Percentiles rank a stretch among this genome's conserved stretches.
Evolutionary conservation across 2,888 invertebrate species (phyloP).

Genomic region (Agrotis segetum): DNA sequence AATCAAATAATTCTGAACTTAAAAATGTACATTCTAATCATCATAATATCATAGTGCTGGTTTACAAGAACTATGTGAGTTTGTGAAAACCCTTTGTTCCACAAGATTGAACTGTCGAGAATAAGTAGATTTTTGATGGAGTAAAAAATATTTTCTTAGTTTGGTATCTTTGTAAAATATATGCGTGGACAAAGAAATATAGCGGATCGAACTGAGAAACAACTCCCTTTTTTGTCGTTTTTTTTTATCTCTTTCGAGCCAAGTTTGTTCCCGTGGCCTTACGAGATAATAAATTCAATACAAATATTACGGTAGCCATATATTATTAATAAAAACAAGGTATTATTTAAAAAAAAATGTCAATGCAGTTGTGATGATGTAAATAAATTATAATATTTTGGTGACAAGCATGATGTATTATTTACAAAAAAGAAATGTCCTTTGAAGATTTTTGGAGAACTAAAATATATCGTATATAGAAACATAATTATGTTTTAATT

Average conservation of each 20-base stretch:
- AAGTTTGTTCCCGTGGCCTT: slow-evolving; percentile 3
- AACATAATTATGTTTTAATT: neutral
- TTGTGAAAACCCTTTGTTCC: too few relatives aligned
- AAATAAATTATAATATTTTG: slow-evolving; percentile 19
- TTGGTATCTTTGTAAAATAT: too few relatives aligned
- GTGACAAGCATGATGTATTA: slow-evolving; percentile 12
- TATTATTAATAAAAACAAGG: neutral
- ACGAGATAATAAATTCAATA: slow-evolving; percentile 20
- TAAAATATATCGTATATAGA: neutral
- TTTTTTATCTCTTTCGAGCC: neutral
- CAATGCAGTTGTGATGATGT: slow-evolving; percentile 45
- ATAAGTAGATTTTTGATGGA: too few relatives aligned
- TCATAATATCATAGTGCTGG: too few relatives aligned
- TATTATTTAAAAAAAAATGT: slow-evolving; percentile 1
- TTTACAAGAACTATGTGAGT: too few relatives aligned
- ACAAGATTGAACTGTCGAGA: too few relatives aligned
- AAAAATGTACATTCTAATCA: too few relatives aligned
- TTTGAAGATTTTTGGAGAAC: slow-evolving; percentile 2
- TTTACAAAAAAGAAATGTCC: neutral
- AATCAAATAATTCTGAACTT: too few relatives aligned
- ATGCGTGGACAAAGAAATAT: too few relatives aligned
- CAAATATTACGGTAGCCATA: neutral
- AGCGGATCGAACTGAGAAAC: too few relatives aligned
- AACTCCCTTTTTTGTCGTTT: too few relatives aligned
- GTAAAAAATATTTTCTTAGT: too few relatives aligned